Percentiles rank a stretch among this genome's conserved stretches.
Conservation (phyloP, 1,140 invertebrate species). For the Plectrocnemia conspersa region DNA sequence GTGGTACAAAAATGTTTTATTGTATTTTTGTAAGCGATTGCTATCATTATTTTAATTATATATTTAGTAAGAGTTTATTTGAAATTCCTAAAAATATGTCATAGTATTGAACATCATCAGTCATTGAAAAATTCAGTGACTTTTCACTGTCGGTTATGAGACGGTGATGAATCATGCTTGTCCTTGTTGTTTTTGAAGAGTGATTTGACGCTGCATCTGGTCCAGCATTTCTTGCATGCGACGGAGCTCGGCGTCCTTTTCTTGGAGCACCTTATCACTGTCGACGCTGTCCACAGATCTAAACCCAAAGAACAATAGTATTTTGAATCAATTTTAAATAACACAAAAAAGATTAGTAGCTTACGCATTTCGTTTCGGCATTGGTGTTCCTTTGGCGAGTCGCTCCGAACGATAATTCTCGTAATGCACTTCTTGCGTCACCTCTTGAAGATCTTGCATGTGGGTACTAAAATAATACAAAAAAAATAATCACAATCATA, state of each 20-base stretch:
- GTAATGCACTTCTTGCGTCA: constrained; percentile 93
- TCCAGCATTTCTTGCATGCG: constrained; percentile 94
- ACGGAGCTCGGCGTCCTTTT: constrained; percentile 84
- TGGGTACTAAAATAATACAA: constrained; percentile 65
- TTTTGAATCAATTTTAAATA: not conserved
- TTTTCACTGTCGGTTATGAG: not conserved
- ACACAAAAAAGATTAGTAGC: constrained; percentile 35
- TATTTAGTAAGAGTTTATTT: too few relatives aligned
- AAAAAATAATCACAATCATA: not conserved
- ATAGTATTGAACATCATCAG: too few relatives aligned
- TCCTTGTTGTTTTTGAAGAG: constrained; percentile 60
- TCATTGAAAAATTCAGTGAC: not conserved
- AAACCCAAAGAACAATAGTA: constrained; percentile 7
- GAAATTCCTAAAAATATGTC: too few relatives aligned
- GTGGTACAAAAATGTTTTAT: too few relatives aligned
- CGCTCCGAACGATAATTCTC: constrained; percentile 92
- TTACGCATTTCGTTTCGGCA: constrained; percentile 67
- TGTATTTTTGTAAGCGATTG: too few relatives aligned
- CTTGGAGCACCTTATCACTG: constrained; percentile 66
- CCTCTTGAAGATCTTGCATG: constrained; percentile 94
- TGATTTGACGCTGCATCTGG: constrained; percentile 90
- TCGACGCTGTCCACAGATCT: constrained; percentile 49
- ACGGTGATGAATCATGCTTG: constrained; percentile 26
- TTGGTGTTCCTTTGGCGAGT: constrained; percentile 73
- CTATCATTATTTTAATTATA: too few relatives aligned